Percentiles rank a stretch among this genome's conserved stretches.
Conservation (phyloP, 2,888 invertebrate genomes). For the Drosophila mercatorum region DNA sequence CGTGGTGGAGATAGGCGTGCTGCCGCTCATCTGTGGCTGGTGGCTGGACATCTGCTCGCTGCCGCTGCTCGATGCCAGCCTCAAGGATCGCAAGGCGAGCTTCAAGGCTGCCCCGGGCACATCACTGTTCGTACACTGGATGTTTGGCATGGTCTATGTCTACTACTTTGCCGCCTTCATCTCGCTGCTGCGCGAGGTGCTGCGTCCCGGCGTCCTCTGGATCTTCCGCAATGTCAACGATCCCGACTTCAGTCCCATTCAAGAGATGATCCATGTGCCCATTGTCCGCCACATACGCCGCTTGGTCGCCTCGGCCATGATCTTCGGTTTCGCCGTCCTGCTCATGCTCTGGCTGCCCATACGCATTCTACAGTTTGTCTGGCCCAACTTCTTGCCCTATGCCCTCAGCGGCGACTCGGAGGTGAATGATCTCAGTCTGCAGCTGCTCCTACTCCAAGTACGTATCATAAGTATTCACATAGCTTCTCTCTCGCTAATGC, state of each 20-base stretch:
- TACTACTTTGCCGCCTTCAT: constrained; percentile 99
- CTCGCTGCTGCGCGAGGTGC: constrained; percentile 94
- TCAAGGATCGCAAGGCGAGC: constrained; percentile 93
- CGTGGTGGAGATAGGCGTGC: constrained; percentile 98
- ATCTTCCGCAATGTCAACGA: constrained; percentile 99
- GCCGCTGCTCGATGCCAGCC: constrained; percentile 92
- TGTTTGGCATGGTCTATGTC: constrained; percentile 99
- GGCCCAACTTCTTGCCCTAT: constrained; percentile 97
- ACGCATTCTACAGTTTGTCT: constrained; percentile 90
- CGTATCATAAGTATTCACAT: constrained; percentile 29
- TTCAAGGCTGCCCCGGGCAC: constrained; percentile 97
- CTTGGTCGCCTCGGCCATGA: constrained; percentile 95
- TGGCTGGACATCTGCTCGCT: constrained; percentile 99
- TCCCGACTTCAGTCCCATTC: constrained; percentile 99
- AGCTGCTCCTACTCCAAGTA: constrained; percentile 94
- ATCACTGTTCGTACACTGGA: constrained; percentile 99
- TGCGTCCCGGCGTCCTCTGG: constrained; percentile 99
- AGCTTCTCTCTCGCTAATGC: neutral
- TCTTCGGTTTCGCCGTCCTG: constrained; percentile 97
- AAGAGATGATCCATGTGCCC: constrained; percentile 99
- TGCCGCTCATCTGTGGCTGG: constrained; percentile 99
- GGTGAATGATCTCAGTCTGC: constrained; percentile 97
- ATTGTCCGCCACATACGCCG: constrained; percentile 95
- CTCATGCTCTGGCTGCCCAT: constrained; percentile 98
- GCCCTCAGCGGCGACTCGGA: constrained; percentile 94